Base-by-base conservation (phyloP, 1,140 invertebrate species). In the Drosophila lowei region DNA sequence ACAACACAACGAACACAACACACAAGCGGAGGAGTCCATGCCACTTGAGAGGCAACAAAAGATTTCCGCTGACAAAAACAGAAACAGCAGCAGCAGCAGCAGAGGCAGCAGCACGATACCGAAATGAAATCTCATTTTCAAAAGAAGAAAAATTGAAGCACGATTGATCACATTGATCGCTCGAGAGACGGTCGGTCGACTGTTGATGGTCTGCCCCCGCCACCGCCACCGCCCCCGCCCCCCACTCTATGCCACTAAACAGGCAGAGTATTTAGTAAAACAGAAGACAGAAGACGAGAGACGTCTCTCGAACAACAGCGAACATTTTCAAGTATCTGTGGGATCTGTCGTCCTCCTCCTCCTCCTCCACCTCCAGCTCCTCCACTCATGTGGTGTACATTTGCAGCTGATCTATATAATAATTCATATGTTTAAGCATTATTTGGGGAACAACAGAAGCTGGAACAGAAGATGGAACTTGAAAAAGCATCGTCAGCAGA, bases 111-210 rank as follows among this genome's bases (percentile, higher is more conserved):
- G 48, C 43, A 56, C 58, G 23, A 58, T 47, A 72, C 59, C 54
- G 55, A 46, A 43, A 30, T 5, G 61, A 79, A 43, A 73, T 77
- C 54, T 73, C 63, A 7, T 74, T 28, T 55, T 30, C 42, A 64
- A 58, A 54, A 74, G 64, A 83, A 73, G 62, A 86, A 88, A 81
- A 86, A 86, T 88, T 86, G 83, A 86, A 86, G 81, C 77, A 62
- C 81, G 81, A 86, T 86, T 86, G 81, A 86, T 86, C 83, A 78
- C 77, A 86, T 85, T 85, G 81, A 85, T 86, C 77, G 77, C 65
- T 73, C 48, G 60, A 43, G 60, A 63, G 80, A 46, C 81, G 80
- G 72, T 72, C 60, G 70, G 62, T 67, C 43, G 66, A 52, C 53
- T 18, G 25, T 41, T 55, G 57, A 25, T 42, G 34, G 64, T 47